Base-by-base conservation (phyloP, 1,140 invertebrate species). In the Leptinotarsa lineolata region DNA sequence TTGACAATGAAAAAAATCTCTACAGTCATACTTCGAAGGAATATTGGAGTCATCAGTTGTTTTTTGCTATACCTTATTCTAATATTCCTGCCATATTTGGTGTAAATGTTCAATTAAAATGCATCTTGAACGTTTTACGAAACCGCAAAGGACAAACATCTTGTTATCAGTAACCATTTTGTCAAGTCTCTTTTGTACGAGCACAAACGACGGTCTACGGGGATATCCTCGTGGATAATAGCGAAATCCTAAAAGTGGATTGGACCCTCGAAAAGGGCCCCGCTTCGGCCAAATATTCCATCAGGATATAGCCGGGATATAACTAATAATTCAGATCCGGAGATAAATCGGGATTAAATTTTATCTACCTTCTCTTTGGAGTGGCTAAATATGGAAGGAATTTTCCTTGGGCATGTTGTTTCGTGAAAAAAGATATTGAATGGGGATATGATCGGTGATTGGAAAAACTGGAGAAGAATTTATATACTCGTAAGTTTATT, bases 241-340 rank as follows among this genome's bases (percentile, higher is more conserved):
- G 64, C 39, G 39, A 18, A 66, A 66, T 66, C 64, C 64, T 39
- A 44, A 66, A 66, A 66, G 64, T 66, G 64, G 61, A 64, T 64
- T 64, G 61, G 64, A 39, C 64, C 22, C 64, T 66, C 39, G 22
- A 44, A 66, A 66, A 66, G 30, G 30, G 22, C 64, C 15, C n/a
- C 30, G 30, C 18, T 18, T 44, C 11, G 30, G 30, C 64, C 22
- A 44, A 66, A 66, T 66, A 66, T 66, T 66, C 64, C 64, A 20
- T 66, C 64, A 66, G 64, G n/a, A 66, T 66, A 66, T 39, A 44
- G 39, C 64, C 64, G 64, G 64, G 39, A 66, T 66, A 66, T 69
- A 67, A 66, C 68, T 61, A 70, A 74, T 68, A 74, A 74, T 70
- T 74, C 68, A 74, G 70, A 70, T 74, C 73, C 18, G 39, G 61